phyloP scores from a whole-genome alignment of 2,888 invertebrate genomes.

The Electrophaes corylata region DNA sequence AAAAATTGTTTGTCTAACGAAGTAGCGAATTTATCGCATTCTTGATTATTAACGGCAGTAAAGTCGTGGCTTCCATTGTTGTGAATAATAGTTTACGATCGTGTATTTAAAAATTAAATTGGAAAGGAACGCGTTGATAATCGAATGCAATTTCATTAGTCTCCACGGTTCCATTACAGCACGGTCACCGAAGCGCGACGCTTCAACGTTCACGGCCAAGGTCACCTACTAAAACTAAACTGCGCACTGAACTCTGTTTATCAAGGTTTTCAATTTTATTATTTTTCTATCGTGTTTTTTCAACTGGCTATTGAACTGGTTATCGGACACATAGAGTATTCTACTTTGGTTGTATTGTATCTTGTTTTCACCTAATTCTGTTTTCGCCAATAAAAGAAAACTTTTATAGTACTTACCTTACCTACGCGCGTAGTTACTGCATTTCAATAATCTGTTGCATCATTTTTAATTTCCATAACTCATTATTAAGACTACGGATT shows the following conservation, averaged over 20 bases:
- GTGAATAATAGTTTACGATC: constrained; percentile 30
- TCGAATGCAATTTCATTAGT: constrained; percentile 72
- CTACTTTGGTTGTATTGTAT: neutral
- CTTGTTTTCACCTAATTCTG: neutral
- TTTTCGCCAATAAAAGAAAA: neutral
- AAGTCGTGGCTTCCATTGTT: constrained; percentile 25
- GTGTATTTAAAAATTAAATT: constrained; percentile 45
- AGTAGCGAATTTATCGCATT: constrained; percentile 32
- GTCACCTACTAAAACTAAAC: constrained; percentile 76
- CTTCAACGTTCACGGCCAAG: constrained; percentile 81
- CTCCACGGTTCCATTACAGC: constrained; percentile 66
- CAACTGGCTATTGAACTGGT: constrained; percentile 3
- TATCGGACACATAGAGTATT: neutral
- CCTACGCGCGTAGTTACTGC: no score
- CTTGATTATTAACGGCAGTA: constrained; percentile 33
- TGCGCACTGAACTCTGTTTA: constrained; percentile 62
- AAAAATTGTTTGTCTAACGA: constrained; percentile 14
- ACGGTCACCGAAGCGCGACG: constrained; percentile 77
- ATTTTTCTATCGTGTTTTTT: constrained; percentile 28
- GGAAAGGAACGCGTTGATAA: constrained; percentile 65
- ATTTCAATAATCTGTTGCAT: neutral
- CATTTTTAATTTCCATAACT: constrained; percentile 1
- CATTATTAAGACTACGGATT: neutral
- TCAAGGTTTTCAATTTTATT: constrained; percentile 42
- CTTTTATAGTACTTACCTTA: neutral